A percentile compares a stretch with the other conserved stretches of the same genome.
phyloP scores from a whole-genome alignment of 2,888 invertebrate genomes.

The Koerneria pararmatus region DNA sequence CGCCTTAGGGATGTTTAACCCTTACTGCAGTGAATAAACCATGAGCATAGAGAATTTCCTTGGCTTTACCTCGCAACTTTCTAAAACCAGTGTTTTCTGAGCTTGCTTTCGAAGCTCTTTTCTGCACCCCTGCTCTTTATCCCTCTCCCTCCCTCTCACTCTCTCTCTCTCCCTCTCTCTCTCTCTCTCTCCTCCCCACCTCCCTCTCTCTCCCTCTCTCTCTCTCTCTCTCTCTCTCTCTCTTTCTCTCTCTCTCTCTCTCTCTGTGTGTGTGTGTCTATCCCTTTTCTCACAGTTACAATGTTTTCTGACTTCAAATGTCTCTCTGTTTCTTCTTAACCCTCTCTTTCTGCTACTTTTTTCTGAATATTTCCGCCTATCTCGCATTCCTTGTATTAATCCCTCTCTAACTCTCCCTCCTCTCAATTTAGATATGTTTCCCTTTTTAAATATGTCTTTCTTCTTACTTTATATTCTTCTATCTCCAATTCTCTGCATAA shows the following conservation, averaged over 20 bases:
- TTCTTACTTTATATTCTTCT: too few relatives aligned
- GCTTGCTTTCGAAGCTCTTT: background rate
- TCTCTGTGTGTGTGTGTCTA: background rate
- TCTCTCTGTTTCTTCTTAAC: too few relatives aligned
- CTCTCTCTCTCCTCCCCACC: background rate
- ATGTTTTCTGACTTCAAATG: too few relatives aligned
- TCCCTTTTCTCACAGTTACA: background rate
- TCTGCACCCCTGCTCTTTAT: constrained; percentile 5
- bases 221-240: constrained; percentile 6
- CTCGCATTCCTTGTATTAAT: too few relatives aligned
- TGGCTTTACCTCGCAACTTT: background rate
- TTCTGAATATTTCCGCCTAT: too few relatives aligned
- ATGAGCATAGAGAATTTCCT: background rate
- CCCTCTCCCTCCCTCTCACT: constrained; percentile 2
- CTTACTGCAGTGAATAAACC: background rate
- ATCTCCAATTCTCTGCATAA: too few relatives aligned
- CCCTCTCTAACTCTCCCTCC: too few relatives aligned
- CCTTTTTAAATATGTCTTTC: too few relatives aligned
- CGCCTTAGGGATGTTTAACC: background rate
- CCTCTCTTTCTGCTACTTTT: too few relatives aligned
- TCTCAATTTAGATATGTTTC: too few relatives aligned
- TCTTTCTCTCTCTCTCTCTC: background rate
- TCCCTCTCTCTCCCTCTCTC: constrained; percentile 5
- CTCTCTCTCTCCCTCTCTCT: background rate
- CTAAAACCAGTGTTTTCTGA: background rate